A percentile compares a stretch with the other conserved stretches of the same genome.
These are phyloP conservation scores for Chloroceryle aenea DNA, from an alignment of 2,113 vertebrate species.

Conservation along the genomic window DNA sequence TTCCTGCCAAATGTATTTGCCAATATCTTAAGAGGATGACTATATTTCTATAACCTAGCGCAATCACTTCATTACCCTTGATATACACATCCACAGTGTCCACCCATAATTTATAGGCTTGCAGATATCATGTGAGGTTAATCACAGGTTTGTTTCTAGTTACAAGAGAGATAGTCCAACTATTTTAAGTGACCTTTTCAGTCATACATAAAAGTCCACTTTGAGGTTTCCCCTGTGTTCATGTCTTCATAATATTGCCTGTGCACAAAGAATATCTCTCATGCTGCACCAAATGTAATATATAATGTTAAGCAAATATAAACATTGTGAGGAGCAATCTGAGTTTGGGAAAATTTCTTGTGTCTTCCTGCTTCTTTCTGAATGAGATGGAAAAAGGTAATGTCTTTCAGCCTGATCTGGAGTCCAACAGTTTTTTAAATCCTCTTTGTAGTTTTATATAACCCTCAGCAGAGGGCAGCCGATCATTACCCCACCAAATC, in stretches of 20 bases:
- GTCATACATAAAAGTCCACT: background rate
- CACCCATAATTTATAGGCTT: background rate
- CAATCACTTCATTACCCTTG: background rate
- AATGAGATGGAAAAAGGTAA: background rate
- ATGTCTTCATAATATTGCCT: background rate
- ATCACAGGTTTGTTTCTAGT: background rate
- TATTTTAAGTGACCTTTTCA: background rate
- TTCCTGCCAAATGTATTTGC: background rate
- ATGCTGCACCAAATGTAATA: background rate
- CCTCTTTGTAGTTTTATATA: background rate
- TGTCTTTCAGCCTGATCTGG: fast-evolving
- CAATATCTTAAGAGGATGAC: background rate
- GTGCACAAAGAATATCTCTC: background rate
- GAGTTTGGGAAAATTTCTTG: background rate
- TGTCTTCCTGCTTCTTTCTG: background rate
- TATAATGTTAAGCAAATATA: background rate
- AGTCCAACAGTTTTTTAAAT: background rate
- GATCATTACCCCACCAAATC: background rate
- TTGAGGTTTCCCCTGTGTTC: background rate
- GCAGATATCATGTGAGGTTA: background rate
- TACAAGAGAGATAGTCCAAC: fast-evolving
- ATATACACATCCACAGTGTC: background rate
- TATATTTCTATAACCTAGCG: background rate
- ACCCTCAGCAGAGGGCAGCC: background rate
- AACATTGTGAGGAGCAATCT: background rate